Evolutionary conservation across 1,140 invertebrate genomes (phyloP).

Genomic region (Caenorhabditis latens): DNA sequence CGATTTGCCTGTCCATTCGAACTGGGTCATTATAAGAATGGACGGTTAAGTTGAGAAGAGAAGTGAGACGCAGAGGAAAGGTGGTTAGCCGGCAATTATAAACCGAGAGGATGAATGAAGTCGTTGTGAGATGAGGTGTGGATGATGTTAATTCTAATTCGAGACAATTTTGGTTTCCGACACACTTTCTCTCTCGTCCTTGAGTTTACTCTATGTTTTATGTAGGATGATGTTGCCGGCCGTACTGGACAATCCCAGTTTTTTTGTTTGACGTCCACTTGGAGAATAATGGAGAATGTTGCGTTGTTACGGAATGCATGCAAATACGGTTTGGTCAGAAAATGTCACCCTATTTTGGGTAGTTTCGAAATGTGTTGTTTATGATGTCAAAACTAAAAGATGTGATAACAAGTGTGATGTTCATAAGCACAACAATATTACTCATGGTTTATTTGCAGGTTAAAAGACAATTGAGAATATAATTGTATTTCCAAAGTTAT

Average conservation of each 20-base stretch:
- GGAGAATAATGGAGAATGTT: slow-evolving; percentile 3
- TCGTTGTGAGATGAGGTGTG: background rate
- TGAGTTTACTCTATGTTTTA: background rate
- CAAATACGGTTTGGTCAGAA: background rate
- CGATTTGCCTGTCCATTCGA: slow-evolving; percentile 29
- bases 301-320: background rate
- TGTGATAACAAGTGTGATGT: no score
- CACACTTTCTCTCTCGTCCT: background rate
- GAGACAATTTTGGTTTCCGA: background rate
- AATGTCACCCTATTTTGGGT: background rate
- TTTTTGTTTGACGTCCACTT: slow-evolving; percentile 45
- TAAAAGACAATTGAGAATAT: no score
- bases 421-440: no score
- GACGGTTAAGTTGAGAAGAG: slow-evolving; percentile 27
- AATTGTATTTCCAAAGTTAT: background rate
- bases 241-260: slow-evolving; percentile 28
- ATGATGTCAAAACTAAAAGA: no score
- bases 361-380: background rate
- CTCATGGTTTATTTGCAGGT: no score
- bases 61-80: background rate
- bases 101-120: background rate
- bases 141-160: slow-evolving; percentile 14
- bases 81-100: slow-evolving; percentile 43
- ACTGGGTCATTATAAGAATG: slow-evolving; percentile 51
- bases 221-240: slow-evolving; percentile 7